Conservation (phyloP, 2,113 vertebrate species). For the Anseranas semipalmata region DNA sequence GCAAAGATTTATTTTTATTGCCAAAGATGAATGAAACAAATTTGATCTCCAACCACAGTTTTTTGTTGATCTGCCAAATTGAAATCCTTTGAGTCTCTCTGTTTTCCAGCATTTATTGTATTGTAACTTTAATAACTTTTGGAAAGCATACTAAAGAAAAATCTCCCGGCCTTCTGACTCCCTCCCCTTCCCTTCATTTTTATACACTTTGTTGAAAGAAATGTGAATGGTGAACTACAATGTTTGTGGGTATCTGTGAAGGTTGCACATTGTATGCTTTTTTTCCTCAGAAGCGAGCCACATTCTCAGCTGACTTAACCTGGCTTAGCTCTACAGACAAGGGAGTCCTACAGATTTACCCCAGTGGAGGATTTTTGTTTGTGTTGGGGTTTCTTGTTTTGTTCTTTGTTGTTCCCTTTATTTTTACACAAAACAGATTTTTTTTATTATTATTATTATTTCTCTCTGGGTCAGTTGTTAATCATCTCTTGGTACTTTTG, state of each 20-base stretch:
- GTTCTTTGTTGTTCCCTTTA: neutral
- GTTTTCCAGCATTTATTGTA: conserved; percentile 56
- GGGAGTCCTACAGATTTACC: neutral
- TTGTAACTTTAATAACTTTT: conserved; percentile 47
- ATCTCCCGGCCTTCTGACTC: neutral
- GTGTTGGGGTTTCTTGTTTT: neutral
- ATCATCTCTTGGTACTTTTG: conserved; percentile 90
- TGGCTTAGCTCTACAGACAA: neutral
- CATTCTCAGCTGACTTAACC: conserved; percentile 43
- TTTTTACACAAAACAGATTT: conserved; percentile 75
- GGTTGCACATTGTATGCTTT: conserved; percentile 43
- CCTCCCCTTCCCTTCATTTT: conserved; percentile 7
- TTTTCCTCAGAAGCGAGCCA: conserved; percentile 15
- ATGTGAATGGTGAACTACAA: conserved; percentile 65
- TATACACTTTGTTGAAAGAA: conserved; percentile 41
- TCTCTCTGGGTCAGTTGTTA: conserved; percentile 81
- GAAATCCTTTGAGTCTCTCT: conserved; percentile 29
- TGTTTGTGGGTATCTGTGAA: conserved; percentile 56
- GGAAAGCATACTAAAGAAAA: neutral
- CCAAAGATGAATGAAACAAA: conserved; percentile 77
- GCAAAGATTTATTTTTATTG: conserved; percentile 71
- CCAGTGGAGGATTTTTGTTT: conserved; percentile 26
- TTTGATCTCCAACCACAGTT: conserved; percentile 55
- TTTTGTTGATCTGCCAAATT: conserved; percentile 57
- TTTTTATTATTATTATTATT: conserved; percentile 56